Percentiles rank a stretch among this genome's conserved stretches.
These are phyloP conservation scores for Calidris pugnax DNA, from an alignment of 2,113 vertebrate genomes.

Conservation along the genomic window DNA sequence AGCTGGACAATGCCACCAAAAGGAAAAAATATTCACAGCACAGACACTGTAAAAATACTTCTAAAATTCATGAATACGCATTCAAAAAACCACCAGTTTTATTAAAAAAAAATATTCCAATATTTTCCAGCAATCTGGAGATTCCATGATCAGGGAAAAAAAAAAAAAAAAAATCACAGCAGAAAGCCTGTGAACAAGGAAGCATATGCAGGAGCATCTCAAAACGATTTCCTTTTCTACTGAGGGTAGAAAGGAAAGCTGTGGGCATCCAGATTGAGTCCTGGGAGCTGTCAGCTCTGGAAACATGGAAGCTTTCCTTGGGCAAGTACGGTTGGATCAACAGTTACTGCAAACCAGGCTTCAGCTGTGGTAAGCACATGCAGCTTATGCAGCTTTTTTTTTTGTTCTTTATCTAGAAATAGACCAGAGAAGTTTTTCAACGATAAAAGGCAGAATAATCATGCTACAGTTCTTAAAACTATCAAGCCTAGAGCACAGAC, in stretches of 20 bases:
- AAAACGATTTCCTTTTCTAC: not conserved
- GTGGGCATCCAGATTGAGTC: not conserved
- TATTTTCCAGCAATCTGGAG: not conserved
- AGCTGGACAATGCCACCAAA: not conserved
- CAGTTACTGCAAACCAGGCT: not conserved
- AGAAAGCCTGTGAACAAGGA: not conserved
- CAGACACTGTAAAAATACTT: not conserved
- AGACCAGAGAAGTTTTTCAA: not conserved
- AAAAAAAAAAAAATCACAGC: not conserved
- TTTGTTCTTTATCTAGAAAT: not conserved
- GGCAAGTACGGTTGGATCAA: not conserved
- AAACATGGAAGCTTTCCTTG: not conserved
- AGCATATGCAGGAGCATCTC: not conserved
- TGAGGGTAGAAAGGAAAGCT: not conserved
- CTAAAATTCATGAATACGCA: not conserved
- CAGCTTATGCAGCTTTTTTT: not conserved
- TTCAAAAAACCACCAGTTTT: not conserved
- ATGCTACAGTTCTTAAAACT: not conserved
- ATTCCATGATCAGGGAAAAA: not conserved
- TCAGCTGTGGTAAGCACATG: not conserved
- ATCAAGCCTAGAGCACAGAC: not conserved
- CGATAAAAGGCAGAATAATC: not conserved
- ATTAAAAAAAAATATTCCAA: not conserved
- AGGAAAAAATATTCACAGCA: not conserved
- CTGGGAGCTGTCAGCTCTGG: not conserved